Evolutionary conservation across 2,888 invertebrate species (phyloP).

Genomic region (Tetragnatha montana): DNA sequence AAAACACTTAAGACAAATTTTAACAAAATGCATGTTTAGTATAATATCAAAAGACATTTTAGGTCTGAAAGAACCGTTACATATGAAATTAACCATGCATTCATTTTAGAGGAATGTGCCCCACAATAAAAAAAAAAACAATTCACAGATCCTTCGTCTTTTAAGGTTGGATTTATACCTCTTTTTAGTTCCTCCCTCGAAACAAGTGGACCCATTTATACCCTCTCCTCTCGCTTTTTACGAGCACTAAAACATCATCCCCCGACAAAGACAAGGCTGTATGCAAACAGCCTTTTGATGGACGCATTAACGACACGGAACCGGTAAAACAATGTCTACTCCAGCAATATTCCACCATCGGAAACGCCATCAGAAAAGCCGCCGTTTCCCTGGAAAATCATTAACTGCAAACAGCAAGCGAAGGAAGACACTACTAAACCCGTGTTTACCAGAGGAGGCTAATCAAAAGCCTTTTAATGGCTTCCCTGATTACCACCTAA

Average conservation of each 20-base stretch:
- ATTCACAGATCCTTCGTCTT: too few relatives aligned
- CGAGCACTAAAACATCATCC: not conserved
- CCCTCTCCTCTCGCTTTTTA: not conserved
- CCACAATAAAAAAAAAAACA: too few relatives aligned
- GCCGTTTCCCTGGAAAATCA: not conserved
- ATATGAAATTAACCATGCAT: too few relatives aligned
- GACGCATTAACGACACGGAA: not conserved
- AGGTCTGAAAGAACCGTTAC: too few relatives aligned
- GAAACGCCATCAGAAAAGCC: conserved; percentile 14
- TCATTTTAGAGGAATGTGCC: too few relatives aligned
- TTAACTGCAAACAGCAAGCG: conserved; percentile 12
- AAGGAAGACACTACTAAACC: not conserved
- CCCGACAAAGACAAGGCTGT: not conserved
- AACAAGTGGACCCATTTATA: not conserved
- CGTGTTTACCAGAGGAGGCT: conserved; percentile 24
- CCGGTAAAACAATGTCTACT: conserved; percentile 11
- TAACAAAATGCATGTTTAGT: too few relatives aligned
- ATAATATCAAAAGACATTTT: too few relatives aligned
- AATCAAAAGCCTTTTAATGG: conserved; percentile 34
- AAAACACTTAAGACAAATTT: too few relatives aligned
- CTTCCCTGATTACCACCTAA: conserved; percentile 45
- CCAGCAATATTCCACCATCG: not conserved
- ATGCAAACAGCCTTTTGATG: not conserved
- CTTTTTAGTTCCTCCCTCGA: not conserved
- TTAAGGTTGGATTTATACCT: not conserved